phyloP scores from a whole-genome alignment of 1,140 invertebrate species.

The Cyrtorhinus lividipennis region DNA sequence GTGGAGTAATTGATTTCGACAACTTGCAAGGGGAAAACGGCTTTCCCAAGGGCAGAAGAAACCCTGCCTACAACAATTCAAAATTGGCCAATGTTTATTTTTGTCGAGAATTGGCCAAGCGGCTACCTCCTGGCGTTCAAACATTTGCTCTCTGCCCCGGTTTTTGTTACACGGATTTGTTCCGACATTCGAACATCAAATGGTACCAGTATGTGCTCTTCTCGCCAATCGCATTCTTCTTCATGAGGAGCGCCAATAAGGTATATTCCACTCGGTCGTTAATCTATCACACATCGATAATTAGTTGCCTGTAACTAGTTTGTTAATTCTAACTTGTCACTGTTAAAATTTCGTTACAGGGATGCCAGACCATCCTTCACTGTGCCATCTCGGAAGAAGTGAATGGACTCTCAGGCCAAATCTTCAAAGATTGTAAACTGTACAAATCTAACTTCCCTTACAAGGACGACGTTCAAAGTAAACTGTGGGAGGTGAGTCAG shows the following conservation, averaged over 20 bases:
- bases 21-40: slow-evolving; percentile 44
- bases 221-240: slow-evolving; percentile 49
- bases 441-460: slow-evolving; percentile 47
- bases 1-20: slow-evolving; percentile 55
- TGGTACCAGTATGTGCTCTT: slow-evolving; percentile 57
- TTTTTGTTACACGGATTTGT: slow-evolving; percentile 64
- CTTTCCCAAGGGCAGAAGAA: slow-evolving; percentile 33
- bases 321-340: no score
- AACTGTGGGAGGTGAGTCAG: slow-evolving; percentile 47
- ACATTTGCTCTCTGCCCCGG: slow-evolving; percentile 64
- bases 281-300: no score
- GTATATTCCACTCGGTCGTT: no score
- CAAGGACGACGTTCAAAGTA: slow-evolving; percentile 39
- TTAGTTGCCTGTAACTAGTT: no score
- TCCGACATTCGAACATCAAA: slow-evolving; percentile 46
- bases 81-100: slow-evolving; percentile 66
- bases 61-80: slow-evolving; percentile 59
- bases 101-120: slow-evolving; percentile 42
- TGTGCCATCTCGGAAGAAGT: slow-evolving; percentile 53
- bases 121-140: slow-evolving; percentile 35
- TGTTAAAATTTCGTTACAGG: no score
- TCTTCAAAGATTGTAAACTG: slow-evolving; percentile 57
- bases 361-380: slow-evolving; percentile 57
- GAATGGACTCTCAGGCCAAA: slow-evolving; percentile 43
- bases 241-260: slow-evolving; percentile 54